Evolutionary conservation across 2,888 invertebrate genomes (phyloP).

Genomic region (Cheilosia vernalis): DNA sequence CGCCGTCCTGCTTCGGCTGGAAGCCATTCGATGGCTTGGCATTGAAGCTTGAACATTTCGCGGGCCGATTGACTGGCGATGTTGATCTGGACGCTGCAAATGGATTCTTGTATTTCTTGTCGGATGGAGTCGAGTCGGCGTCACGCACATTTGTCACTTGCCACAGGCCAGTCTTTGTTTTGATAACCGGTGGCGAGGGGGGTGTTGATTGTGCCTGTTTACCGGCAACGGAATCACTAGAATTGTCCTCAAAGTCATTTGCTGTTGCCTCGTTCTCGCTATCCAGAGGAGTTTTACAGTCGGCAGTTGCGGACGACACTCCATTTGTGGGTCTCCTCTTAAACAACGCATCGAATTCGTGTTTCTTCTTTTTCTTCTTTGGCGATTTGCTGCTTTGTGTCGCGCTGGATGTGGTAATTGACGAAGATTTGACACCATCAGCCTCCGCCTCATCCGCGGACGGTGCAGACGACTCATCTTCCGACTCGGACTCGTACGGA

Average conservation of each 20-base stretch:
- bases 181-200: constrained; percentile 82
- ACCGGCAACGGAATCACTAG: constrained; percentile 50
- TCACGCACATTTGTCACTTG: constrained; percentile 80
- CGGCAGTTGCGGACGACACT: constrained; percentile 9
- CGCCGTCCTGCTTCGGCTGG: constrained; percentile 66
- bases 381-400: constrained; percentile 54
- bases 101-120: constrained; percentile 78
- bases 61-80: constrained; percentile 37
- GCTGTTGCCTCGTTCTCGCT: constrained; percentile 63
- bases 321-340: constrained; percentile 50
- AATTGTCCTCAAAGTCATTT: constrained; percentile 64
- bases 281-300: constrained; percentile 63
- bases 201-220: constrained; percentile 79
- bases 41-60: constrained; percentile 76
- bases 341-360: constrained; percentile 57
- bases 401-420: constrained; percentile 74
- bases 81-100: constrained; percentile 77
- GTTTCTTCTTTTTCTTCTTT: constrained; percentile 71
- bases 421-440: constrained; percentile 53
- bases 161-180: constrained; percentile 82
- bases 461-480: constrained; percentile 77
- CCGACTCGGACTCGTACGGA: constrained; percentile 86
- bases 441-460: constrained; percentile 76
- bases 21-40: constrained; percentile 65
- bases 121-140: constrained; percentile 56